Evolutionary conservation across 2,888 invertebrate species (phyloP).

Genomic region (Eilema caniola): DNA sequence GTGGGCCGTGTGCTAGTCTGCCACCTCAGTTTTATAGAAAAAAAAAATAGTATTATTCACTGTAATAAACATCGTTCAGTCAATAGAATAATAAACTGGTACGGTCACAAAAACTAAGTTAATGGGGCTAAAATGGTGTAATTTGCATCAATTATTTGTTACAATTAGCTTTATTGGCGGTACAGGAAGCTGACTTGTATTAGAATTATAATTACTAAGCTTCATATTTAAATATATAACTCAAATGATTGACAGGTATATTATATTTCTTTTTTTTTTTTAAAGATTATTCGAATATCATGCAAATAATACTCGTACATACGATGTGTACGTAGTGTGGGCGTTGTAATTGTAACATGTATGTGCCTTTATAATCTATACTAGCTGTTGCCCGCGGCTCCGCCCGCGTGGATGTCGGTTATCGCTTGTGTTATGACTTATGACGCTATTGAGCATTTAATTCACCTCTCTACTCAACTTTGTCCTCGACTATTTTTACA

Average conservation of each 20-base stretch:
- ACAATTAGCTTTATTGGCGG: background rate
- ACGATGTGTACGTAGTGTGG: no score
- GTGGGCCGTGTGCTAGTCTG: no score
- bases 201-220: slow-evolving; percentile 3
- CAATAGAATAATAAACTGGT: background rate
- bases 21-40: no score
- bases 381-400: no score
- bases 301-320: no score
- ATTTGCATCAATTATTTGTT: slow-evolving; percentile 2
- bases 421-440: no score
- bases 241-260: slow-evolving; percentile 4
- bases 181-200: background rate
- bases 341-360: no score
- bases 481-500: no score
- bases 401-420: no score
- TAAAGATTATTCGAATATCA: background rate
- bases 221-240: background rate
- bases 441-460: no score
- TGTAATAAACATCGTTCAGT: background rate
- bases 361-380: no score
- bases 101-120: background rate
- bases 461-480: no score
- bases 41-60: background rate
- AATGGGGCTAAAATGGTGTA: background rate
- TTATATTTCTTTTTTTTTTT: background rate